These are phyloP conservation scores for Ischnura elegans DNA, from an alignment of 2,888 invertebrate genomes.

Conservation along the genomic window DNA sequence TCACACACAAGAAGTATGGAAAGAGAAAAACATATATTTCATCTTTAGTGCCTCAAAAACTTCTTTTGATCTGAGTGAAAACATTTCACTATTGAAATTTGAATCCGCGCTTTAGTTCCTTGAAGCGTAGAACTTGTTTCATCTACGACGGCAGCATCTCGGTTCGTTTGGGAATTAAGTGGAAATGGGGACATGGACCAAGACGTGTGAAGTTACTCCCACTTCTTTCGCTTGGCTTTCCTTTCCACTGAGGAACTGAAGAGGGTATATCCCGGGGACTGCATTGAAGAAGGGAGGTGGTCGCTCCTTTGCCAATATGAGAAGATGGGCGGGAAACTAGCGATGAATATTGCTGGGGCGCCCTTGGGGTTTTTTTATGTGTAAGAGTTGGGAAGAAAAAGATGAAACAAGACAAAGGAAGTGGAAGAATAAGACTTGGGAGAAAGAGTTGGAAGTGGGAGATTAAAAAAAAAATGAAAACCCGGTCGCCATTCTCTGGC, in stretches of 20 bases:
- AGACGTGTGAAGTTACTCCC: not conserved
- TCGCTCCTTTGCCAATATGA: conserved; percentile 9
- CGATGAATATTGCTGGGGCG: not conserved
- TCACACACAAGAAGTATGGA: no score
- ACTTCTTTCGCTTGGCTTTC: not conserved
- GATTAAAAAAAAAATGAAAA: not conserved
- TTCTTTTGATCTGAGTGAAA: no score
- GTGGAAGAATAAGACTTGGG: no score
- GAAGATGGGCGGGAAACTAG: not conserved
- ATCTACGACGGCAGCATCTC: no score
- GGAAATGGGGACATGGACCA: not conserved
- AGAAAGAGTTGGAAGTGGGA: no score
- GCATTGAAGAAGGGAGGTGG: conserved; percentile 3
- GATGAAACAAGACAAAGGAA: not conserved
- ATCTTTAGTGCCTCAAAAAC: no score
- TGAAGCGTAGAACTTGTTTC: no score
- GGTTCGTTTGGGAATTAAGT: not conserved
- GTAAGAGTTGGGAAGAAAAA: not conserved
- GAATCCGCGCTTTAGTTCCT: no score
- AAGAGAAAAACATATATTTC: no score
- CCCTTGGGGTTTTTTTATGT: not conserved
- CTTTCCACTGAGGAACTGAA: conserved; percentile 21
- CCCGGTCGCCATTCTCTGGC: not conserved
- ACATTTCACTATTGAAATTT: no score
- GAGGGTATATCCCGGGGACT: conserved; percentile 43